Conservation (phyloP, 2,797 vertebrate species). For the Morus bassanus region DNA sequence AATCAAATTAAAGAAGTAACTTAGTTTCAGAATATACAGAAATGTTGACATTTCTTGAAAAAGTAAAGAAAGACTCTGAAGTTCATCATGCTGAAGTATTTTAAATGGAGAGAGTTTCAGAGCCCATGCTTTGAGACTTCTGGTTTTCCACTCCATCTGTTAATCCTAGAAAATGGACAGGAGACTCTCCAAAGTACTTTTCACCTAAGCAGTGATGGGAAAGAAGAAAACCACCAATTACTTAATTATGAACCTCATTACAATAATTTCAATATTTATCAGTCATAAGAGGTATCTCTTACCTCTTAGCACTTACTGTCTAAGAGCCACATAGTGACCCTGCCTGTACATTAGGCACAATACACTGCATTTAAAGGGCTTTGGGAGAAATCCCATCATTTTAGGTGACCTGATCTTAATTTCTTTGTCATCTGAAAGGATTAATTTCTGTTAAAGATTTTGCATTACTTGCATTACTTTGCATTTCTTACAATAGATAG, state of each 20-base stretch:
- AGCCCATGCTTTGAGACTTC: not conserved
- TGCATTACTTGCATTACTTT: not conserved
- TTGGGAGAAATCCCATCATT: not conserved
- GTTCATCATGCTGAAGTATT: not conserved
- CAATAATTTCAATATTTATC: not conserved
- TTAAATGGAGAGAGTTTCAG: not conserved
- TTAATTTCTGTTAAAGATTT: not conserved
- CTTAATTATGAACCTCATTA: not conserved
- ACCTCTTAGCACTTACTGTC: not conserved
- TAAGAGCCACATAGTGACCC: not conserved
- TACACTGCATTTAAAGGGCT: not conserved
- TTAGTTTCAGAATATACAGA: not conserved
- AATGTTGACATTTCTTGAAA: not conserved
- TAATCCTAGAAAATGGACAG: not conserved
- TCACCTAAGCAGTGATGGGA: not conserved
- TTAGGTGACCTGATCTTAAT: not conserved
- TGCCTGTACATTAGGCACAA: not conserved
- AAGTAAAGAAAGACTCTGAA: not conserved
- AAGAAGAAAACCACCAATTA: not conserved
- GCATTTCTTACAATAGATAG: not conserved
- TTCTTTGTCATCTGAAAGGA: not conserved
- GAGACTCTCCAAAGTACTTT: not conserved
- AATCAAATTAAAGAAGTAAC: not conserved
- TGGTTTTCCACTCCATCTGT: not conserved
- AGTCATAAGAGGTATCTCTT: not conserved